Evolutionary conservation across 2,113 vertebrate genomes (phyloP).

Genomic region (Zosterops hypoxanthus): DNA sequence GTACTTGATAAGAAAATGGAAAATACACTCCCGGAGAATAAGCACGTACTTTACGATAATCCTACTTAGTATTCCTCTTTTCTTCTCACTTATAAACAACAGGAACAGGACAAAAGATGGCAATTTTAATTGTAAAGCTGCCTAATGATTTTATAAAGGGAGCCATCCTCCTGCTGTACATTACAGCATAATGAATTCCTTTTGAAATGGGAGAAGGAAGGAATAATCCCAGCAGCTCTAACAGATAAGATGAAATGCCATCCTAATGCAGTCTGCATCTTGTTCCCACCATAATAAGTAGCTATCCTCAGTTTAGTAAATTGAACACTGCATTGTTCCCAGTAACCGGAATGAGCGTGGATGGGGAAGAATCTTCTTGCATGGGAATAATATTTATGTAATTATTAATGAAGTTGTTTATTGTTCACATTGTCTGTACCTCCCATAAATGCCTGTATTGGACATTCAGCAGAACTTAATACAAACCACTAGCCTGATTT

Average conservation of each 20-base stretch:
- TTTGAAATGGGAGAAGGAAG: conserved; percentile 50
- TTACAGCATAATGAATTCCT: conserved; percentile 60
- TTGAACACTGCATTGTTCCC: not conserved
- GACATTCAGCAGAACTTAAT: conserved; percentile 14
- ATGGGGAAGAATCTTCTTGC: not conserved
- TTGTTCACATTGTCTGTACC: not conserved
- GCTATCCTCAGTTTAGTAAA: not conserved
- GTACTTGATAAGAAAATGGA: not conserved
- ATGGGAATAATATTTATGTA: conserved; percentile 5
- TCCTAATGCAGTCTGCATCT: conserved; percentile 41
- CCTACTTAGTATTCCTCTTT: conserved; percentile 10
- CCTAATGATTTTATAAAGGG: conserved; percentile 58
- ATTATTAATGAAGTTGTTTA: conserved; percentile 58
- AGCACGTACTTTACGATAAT: not conserved
- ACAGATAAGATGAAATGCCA: conserved; percentile 55
- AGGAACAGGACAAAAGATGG: conserved; percentile 37
- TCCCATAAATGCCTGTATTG: not conserved
- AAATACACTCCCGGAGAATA: conserved; percentile 3
- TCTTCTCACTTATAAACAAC: conserved; percentile 42
- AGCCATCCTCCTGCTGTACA: conserved; percentile 30
- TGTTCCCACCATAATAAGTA: not conserved
- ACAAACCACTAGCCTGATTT: conserved; percentile 22
- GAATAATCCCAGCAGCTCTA: conserved; percentile 49
- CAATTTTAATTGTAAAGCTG: conserved; percentile 60
- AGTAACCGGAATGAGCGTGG: not conserved